Evolutionary conservation across 2,888 invertebrate genomes (phyloP), one percentile per base, ranked within the genome.

Genomic region (Cynaeus angustus): DNA sequence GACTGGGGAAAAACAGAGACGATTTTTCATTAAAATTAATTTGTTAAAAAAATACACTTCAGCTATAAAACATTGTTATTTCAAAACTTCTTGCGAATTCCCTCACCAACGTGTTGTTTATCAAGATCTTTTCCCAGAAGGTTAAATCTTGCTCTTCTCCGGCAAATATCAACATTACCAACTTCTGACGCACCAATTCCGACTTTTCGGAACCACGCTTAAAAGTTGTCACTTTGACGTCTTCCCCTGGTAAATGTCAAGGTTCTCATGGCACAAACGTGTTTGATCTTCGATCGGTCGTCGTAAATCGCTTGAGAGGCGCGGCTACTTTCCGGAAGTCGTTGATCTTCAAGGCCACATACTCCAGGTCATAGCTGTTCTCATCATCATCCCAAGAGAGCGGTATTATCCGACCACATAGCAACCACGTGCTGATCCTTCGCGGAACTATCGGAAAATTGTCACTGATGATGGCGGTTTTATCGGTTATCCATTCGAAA

Each of bases 271-370:
- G n/a, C 38, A 62, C 30, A 62, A 62, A 62, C 64, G 38, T 41
- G 64, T 64, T 64, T 53, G 45, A 12, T 64, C 64, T 26, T 53
- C 52, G 64, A 53, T 64, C 50, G 64, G 43, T 16, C 62, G 48
- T 21, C 62, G 62, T 50, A 62, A 50, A 62, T 62, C 62, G 62
- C 28, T 12, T 41, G 33, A 74, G 72, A 79, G 79, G 79, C 78
- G 79, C 79, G 79, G 79, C 78, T 75, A 77, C 77, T 79, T 80
- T 79, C 80, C 80, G 80, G 80, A 80, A 80, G 79, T 79, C 73
- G 74, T 72, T 56, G 74, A 62, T 69, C 66, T 74, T 77, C 80
- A 80, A 80, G 80, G 80, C 75, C 79, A 79, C 76, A 77, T 75
- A 74, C 77, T 77, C 77, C 72, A 69, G 77, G 77, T 76, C 77